Conservation (phyloP, 2,888 invertebrate genomes). For the Uloborus plumipes region DNA sequence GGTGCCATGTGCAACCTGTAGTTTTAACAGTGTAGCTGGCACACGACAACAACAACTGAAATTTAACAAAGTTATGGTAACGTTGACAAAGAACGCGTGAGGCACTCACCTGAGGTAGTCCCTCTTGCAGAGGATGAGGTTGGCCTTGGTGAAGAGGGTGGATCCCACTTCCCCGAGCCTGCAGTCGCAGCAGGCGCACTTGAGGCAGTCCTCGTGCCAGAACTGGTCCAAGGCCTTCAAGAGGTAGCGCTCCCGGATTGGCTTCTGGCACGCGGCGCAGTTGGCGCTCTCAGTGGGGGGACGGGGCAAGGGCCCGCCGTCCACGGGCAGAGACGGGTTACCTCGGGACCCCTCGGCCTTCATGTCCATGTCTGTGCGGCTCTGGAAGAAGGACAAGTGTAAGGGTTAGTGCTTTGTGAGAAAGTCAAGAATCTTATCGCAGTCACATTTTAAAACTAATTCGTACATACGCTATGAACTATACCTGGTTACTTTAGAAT, state of each 20-base stretch:
- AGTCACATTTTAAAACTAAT: too few relatives aligned
- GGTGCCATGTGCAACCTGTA: too few relatives aligned
- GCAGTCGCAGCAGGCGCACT: conserved; percentile 93
- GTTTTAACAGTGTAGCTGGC: too few relatives aligned
- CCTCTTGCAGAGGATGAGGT: conserved; percentile 90
- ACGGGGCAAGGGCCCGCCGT: conserved; percentile 21
- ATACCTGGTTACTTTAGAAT: too few relatives aligned
- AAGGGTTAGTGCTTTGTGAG: too few relatives aligned
- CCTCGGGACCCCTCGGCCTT: conserved; percentile 54
- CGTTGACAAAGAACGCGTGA: background rate
- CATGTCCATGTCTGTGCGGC: conserved; percentile 60
- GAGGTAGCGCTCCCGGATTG: conserved; percentile 75
- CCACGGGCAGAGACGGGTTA: conserved; percentile 44
- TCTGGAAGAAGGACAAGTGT: background rate
- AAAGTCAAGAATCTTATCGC: too few relatives aligned
- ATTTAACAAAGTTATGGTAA: too few relatives aligned
- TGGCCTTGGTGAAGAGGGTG: conserved; percentile 90
- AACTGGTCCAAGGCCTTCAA: conserved; percentile 88
- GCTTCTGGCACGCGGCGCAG: conserved; percentile 67
- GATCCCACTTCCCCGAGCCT: conserved; percentile 92
- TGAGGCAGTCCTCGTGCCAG: conserved; percentile 95
- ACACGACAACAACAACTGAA: too few relatives aligned
- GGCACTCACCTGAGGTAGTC: conserved; percentile 86
- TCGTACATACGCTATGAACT: too few relatives aligned
- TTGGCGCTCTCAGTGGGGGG: conserved; percentile 62